phyloP scores from a whole-genome alignment of 2,888 invertebrate genomes.

The Chrysomela aeneicollis region DNA sequence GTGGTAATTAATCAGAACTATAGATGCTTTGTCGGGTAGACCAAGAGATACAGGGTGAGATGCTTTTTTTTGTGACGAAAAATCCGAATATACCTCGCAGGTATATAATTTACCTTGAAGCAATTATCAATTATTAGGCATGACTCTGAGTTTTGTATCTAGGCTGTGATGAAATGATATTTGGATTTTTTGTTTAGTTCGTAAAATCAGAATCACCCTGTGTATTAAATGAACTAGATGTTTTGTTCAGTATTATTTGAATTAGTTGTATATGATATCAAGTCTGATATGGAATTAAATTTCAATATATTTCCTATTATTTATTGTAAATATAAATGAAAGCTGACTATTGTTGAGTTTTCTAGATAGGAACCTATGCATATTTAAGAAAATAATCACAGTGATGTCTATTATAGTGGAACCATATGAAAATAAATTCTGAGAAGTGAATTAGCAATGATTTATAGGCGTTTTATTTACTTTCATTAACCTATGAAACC shows the following conservation, averaged over 20 bases:
- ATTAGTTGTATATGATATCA: not conserved
- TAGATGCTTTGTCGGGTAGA: no score
- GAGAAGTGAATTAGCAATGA: not conserved
- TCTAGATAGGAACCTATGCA: not conserved
- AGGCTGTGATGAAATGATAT: not conserved
- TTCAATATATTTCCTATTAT: conserved; percentile 1
- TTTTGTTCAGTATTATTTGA: conserved; percentile 3
- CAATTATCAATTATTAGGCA: no score
- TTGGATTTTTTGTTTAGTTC: not conserved
- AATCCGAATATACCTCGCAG: not conserved
- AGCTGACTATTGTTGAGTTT: not conserved
- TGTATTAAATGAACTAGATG: not conserved
- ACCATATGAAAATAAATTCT: not conserved
- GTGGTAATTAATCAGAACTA: no score
- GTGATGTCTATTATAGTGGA: conserved; percentile 5
- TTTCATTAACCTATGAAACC: not conserved
- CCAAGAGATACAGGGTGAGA: not conserved
- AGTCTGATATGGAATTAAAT: not conserved
- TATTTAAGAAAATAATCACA: not conserved
- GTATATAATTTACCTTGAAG: no score
- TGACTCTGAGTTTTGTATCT: no score
- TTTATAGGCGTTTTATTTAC: not conserved
- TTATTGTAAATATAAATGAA: not conserved
- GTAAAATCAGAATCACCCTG: not conserved
- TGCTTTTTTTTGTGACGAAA: not conserved